Conservation (phyloP, 37 sponge, comb jelly and placozoan species). For the Geodia barretti region DNA sequence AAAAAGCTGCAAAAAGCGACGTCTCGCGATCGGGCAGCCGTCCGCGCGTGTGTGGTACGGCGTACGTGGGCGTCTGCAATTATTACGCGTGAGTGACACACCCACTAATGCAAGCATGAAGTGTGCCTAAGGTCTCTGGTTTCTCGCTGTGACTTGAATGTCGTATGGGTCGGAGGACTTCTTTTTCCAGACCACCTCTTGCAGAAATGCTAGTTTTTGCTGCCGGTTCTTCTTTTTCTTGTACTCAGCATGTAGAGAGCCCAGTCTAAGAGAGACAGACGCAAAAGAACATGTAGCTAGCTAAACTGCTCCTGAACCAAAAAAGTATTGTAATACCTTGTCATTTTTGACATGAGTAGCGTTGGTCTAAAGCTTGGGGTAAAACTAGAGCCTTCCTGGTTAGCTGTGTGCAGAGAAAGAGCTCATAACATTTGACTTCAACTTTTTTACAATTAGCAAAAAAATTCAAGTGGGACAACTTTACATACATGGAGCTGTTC, state of each 20-base stretch:
- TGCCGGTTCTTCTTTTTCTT: not conserved
- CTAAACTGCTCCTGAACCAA: no score
- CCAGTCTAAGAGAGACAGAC: not conserved
- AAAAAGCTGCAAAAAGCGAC: no score
- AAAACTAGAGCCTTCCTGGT: not conserved
- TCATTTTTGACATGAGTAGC: not conserved
- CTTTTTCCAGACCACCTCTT: not conserved
- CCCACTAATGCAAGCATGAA: no score
- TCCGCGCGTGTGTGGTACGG: no score
- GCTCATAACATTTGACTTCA: not conserved
- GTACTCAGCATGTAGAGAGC: not conserved
- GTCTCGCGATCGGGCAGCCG: no score
- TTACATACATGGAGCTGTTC: slow-evolving; percentile 1
- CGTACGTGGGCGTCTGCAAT: no score
- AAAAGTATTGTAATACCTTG: no score
- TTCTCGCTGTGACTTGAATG: not conserved
- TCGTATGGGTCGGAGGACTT: not conserved
- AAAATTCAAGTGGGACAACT: not conserved
- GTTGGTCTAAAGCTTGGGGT: not conserved
- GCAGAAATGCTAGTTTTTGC: slow-evolving; percentile 9
- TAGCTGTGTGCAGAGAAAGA: not conserved
- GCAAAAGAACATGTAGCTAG: not conserved
- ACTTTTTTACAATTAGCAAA: not conserved
- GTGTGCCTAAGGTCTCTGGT: not conserved
- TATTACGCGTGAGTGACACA: no score